Evolutionary conservation across 2,888 invertebrate species (phyloP).

Genomic region (Netelia inedita): DNA sequence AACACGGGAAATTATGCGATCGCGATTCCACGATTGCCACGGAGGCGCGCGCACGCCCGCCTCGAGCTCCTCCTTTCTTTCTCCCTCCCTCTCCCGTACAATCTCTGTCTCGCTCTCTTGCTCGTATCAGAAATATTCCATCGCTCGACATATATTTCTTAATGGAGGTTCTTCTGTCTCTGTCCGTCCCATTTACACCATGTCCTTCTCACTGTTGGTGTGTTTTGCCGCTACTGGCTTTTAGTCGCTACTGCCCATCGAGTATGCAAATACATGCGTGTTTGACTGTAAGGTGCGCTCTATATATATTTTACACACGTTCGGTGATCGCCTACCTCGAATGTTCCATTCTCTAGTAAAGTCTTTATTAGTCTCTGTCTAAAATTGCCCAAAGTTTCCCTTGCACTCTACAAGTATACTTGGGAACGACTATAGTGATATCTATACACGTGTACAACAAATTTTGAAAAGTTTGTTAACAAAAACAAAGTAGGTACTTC

Average conservation of each 20-base stretch:
- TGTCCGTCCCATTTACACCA: conserved; percentile 61
- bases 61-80: conserved; percentile 29
- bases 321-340: conserved; percentile 11
- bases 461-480: no score
- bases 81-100: conserved; percentile 14
- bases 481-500: no score
- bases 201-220: conserved; percentile 36
- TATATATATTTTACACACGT: conserved; percentile 48
- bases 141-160: conserved; percentile 67
- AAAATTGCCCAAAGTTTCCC: background rate
- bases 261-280: conserved; percentile 66
- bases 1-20: conserved; percentile 69
- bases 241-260: conserved; percentile 45
- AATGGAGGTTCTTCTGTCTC: conserved; percentile 52
- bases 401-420: background rate
- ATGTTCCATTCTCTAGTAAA: conserved; percentile 54
- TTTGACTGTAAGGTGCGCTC: conserved; percentile 24
- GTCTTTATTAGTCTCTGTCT: conserved; percentile 63
- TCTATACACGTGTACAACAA: no score
- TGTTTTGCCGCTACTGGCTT: conserved; percentile 50
- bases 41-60: conserved; percentile 43
- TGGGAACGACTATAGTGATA: background rate
- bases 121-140: conserved; percentile 62
- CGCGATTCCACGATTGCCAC: conserved; percentile 66
- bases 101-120: conserved; percentile 4